Conservation (phyloP, 2,113 vertebrate genomes). For the Periophthalmus modestus region DNA sequence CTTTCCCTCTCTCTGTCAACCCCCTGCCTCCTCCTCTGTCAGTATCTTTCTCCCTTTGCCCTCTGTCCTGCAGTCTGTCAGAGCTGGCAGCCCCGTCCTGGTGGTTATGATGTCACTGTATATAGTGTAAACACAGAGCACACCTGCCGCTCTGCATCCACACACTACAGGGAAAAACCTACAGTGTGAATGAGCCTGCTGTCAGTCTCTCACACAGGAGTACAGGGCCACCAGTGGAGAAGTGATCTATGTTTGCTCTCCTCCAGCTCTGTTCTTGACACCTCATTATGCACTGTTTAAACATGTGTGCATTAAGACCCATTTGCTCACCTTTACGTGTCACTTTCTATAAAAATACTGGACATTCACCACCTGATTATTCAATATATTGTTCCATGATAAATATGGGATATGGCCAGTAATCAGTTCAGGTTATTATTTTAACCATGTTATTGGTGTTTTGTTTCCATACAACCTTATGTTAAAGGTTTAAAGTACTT, state of each 20-base stretch:
- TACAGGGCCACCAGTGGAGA: conserved; percentile 10
- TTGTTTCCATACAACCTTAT: too few relatives aligned
- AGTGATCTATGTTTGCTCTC: conserved; percentile 1
- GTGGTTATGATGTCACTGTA: conserved; percentile 57
- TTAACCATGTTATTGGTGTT: too few relatives aligned
- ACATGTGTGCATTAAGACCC: conserved; percentile 9
- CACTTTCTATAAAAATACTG: conserved; percentile 17
- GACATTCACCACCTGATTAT: neutral
- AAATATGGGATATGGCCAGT: neutral
- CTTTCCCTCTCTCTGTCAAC: too few relatives aligned
- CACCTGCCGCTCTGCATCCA: conserved; percentile 30
- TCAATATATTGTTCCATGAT: neutral
- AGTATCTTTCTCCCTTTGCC: neutral
- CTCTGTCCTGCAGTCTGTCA: conserved; percentile 23
- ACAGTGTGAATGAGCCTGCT: neutral
- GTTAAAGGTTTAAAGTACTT: too few relatives aligned
- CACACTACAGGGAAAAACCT: neutral
- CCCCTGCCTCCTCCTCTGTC: too few relatives aligned
- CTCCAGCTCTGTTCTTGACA: neutral
- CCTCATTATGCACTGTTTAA: conserved; percentile 20
- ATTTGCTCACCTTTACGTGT: conserved; percentile 4
- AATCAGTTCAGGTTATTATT: too few relatives aligned
- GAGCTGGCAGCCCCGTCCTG: conserved; percentile 35
- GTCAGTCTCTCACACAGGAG: conserved; percentile 15
- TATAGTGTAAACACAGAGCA: conserved; percentile 49